These are phyloP conservation scores for Copsychus sechellarum DNA, from an alignment of 2,113 vertebrate genomes.

Conservation along the genomic window DNA sequence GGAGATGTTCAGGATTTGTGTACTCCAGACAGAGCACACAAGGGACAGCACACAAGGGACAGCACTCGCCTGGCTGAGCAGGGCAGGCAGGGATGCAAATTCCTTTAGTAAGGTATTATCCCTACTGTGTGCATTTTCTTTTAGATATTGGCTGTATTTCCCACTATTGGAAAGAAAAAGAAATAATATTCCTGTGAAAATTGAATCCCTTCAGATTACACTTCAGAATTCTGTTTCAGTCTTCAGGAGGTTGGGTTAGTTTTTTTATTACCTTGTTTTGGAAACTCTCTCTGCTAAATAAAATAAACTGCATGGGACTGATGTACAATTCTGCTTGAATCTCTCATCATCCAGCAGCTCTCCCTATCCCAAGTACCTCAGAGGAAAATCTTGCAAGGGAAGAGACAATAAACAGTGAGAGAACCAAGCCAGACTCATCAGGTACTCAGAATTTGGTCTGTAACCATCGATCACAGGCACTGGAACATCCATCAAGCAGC, in stretches of 20 bases:
- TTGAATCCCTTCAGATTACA: background rate
- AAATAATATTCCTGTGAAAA: background rate
- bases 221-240: background rate
- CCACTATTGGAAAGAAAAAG: background rate
- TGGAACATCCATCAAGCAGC: background rate
- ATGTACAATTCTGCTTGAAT: background rate
- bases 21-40: background rate
- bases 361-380: background rate
- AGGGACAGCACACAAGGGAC: rapidly evolving
- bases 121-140: background rate
- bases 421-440: background rate
- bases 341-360: background rate
- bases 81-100: background rate
- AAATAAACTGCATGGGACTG: background rate
- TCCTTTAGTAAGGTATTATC: background rate
- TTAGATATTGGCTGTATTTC: background rate
- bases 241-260: background rate
- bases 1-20: background rate
- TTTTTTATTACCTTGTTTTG: background rate
- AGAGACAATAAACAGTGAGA: background rate
- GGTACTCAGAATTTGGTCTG: background rate
- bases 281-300: background rate
- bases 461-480: background rate
- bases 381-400: background rate
- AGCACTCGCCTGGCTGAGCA: rapidly evolving